Percentiles rank a stretch among this genome's conserved stretches.
Evolutionary conservation across 2,888 invertebrate genomes (phyloP).

Genomic region (Chrysina gloriosa): DNA sequence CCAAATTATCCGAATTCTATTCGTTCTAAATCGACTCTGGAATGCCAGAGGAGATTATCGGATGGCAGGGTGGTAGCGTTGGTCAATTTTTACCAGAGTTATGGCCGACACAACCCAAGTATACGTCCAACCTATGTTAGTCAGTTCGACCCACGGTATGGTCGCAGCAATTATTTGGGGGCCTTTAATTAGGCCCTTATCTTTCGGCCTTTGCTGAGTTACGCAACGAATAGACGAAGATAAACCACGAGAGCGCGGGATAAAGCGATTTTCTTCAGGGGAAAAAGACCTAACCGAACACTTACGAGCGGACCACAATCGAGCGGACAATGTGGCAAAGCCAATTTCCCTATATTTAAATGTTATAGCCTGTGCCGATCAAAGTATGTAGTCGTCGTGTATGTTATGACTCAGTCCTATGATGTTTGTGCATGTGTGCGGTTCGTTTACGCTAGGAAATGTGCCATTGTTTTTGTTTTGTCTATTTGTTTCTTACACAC

Average conservation of each 20-base stretch:
- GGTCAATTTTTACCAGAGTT: conserved; percentile 32
- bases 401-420: conserved; percentile 57
- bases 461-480: conserved; percentile 14
- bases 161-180: conserved; percentile 48
- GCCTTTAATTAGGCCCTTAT: conserved; percentile 49
- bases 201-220: conserved; percentile 38
- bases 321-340: conserved; percentile 28
- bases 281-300: conserved; percentile 31
- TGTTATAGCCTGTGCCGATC: conserved; percentile 57
- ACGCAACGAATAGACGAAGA: conserved; percentile 40
- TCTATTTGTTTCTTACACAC: neutral
- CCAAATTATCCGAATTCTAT: neutral
- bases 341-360: conserved; percentile 54
- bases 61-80: conserved; percentile 42
- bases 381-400: conserved; percentile 49
- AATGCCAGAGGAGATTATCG: conserved; percentile 22
- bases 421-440: conserved; percentile 52
- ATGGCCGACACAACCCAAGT: conserved; percentile 32
- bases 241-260: conserved; percentile 43
- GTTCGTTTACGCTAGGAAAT: conserved; percentile 28
- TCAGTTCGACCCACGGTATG: conserved; percentile 47
- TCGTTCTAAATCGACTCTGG: conserved; percentile 9
- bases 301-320: conserved; percentile 37
- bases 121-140: conserved; percentile 46
- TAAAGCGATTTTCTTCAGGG: conserved; percentile 44